A percentile compares a stretch with the other conserved stretches of the same genome.
Evolutionary conservation across 2,797 vertebrate genomes (phyloP).

Genomic region (Hoplostethus atlanticus): DNA sequence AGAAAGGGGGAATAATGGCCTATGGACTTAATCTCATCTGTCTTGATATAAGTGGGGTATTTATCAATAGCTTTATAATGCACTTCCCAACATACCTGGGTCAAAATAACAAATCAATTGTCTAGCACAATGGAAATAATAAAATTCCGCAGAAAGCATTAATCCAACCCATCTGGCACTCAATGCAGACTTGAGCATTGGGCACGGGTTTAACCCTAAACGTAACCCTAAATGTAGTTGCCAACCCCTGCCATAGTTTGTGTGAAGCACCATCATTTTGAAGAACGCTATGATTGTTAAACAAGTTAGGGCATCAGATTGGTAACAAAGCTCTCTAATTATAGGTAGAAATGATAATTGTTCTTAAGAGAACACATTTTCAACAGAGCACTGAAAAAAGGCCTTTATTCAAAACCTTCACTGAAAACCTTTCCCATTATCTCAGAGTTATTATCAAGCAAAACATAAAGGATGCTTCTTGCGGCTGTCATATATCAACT

Average conservation of each 20-base stretch:
- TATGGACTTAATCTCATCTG: conserved; percentile 3
- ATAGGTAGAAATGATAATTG: conserved; percentile 57
- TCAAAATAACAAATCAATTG: conserved; percentile 23
- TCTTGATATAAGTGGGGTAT: background rate
- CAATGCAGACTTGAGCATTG: background rate
- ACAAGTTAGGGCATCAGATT: conserved; percentile 58
- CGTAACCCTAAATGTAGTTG: too few relatives aligned
- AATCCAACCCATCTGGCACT: conserved; percentile 11
- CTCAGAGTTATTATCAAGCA: conserved; percentile 47
- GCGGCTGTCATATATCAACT: conserved; percentile 70
- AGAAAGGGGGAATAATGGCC: conserved; percentile 7
- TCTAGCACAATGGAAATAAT: conserved; percentile 3
- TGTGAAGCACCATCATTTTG: conserved; percentile 71
- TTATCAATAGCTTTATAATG: background rate
- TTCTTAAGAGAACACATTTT: conserved; percentile 53
- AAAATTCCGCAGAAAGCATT: background rate
- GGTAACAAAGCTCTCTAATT: conserved; percentile 56
- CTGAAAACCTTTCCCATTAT: conserved; percentile 47
- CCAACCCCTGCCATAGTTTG: background rate
- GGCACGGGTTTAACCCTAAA: conserved; percentile 21
- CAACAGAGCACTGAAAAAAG: background rate
- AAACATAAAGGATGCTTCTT: conserved; percentile 50
- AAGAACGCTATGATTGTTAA: conserved; percentile 54
- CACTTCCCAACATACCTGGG: conserved; percentile 1
- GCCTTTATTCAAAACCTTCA: conserved; percentile 23